Percentiles rank a stretch among this genome's conserved stretches.
phyloP scores from a whole-genome alignment of 1,140 invertebrate species.

The Heliconius melpomene region DNA sequence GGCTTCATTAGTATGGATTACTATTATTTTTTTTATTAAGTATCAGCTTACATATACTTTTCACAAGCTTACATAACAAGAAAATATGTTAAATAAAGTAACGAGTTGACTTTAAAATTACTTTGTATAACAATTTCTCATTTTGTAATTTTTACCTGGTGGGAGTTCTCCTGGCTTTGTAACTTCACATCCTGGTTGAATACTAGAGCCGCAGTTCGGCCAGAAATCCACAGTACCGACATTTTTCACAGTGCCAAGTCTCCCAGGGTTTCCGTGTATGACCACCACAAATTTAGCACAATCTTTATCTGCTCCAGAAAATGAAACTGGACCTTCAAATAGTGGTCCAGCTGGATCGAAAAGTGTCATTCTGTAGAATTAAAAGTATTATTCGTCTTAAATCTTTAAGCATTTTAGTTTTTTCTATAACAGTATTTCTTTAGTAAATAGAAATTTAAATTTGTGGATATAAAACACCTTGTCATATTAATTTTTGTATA shows the following conservation, averaged over 20 bases:
- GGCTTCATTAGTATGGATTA: too few relatives aligned
- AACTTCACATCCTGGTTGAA: slow-evolving; percentile 34
- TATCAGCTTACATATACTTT: too few relatives aligned
- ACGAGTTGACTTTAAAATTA: too few relatives aligned
- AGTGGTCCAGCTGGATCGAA: slow-evolving; percentile 47
- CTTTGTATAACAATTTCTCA: neutral
- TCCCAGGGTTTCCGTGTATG: slow-evolving; percentile 55
- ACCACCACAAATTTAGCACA: slow-evolving; percentile 73
- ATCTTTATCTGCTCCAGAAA: slow-evolving; percentile 18
- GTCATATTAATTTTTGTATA: too few relatives aligned
- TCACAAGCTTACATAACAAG: too few relatives aligned
- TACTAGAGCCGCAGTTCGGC: slow-evolving; percentile 23
- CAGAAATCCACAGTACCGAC: slow-evolving; percentile 34
- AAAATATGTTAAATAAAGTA: too few relatives aligned
- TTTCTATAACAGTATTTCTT: too few relatives aligned
- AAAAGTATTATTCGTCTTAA: neutral
- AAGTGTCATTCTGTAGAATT: slow-evolving; percentile 39
- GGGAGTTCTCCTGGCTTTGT: neutral
- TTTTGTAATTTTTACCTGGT: neutral
- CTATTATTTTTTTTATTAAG: too few relatives aligned
- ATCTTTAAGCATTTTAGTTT: neutral
- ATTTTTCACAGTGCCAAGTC: slow-evolving; percentile 48
- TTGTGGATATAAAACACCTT: too few relatives aligned
- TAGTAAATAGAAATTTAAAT: too few relatives aligned
- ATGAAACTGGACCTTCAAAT: slow-evolving; percentile 22